Base-by-base conservation (phyloP, 2,888 invertebrate genomes). In the Acrocera orbiculus region DNA sequence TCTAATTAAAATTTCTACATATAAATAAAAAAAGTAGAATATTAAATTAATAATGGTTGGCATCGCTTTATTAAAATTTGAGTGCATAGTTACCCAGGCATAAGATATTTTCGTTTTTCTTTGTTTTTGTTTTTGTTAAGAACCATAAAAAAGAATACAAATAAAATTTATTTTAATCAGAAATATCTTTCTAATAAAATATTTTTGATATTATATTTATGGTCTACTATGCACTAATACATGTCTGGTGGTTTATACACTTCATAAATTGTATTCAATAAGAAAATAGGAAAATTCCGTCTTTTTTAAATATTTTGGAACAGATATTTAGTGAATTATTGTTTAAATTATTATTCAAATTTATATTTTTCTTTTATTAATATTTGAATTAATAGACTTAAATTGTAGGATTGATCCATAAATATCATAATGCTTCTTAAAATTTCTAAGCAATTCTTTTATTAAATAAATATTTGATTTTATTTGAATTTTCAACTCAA, bases 201-300 rank as follows among this genome's bases (percentile, higher is more conserved):
- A n/a, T n/a, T n/a, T n/a, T n/a, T n/a, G n/a, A 10, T 22, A 22
- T 9, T 15, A 16, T 24, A 29, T 22, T 29, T 24, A 16, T 23
- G 34, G 34, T 23, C 34, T 28, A 34, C 34, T 34, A 34, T 34
- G 34, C 34, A 34, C 11, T 10, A 23, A 33, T 35, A 30, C 47
- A 58, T 59, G 58, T 59, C 58, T 53, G 52, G 53, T 58, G 58
- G 58, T 59, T 58, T 43, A 57, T 56, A 59, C 58, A 58, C 58
- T 27, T 27, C 35, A 30, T 24, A 11, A 25, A 36, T 10, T 8
- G 8, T 22, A 22, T 22, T 19, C 8, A 19, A 7, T n/a, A n/a
- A n/a, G n/a, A n/a, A n/a, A n/a, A n/a, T n/a, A n/a, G n/a, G n/a
- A n/a, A n/a, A n/a, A 19, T 19, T 19, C 5, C 19, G 8, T 19